These are phyloP conservation scores for Chloropsis hardwickii DNA, from an alignment of 2,113 vertebrate species.

Conservation along the genomic window DNA sequence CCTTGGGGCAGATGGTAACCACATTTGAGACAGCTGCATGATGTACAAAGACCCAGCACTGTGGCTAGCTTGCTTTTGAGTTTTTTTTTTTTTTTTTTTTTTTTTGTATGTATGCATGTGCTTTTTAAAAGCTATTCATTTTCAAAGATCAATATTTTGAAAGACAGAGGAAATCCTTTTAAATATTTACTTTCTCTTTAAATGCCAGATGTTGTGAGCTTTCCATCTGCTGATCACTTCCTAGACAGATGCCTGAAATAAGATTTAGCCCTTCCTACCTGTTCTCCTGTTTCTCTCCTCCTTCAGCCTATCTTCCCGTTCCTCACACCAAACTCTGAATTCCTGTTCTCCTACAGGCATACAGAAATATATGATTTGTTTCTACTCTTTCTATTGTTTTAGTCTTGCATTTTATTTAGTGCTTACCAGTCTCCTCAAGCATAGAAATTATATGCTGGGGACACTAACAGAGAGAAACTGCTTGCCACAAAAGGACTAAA, in stretches of 20 bases:
- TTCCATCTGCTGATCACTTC: constrained; percentile 36
- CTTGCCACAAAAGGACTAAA: not conserved
- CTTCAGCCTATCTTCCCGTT: not conserved
- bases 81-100: not conserved
- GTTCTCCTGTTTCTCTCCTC: not conserved
- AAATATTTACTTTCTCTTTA: constrained; percentile 59
- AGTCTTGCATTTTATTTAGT: not conserved
- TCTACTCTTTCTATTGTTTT: not conserved
- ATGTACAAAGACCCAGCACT: not conserved
- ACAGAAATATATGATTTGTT: not conserved
- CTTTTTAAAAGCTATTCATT: not conserved
- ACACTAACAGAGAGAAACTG: not conserved
- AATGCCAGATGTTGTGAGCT: constrained; percentile 46
- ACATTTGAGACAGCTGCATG: not conserved
- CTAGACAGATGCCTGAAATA: constrained; percentile 16
- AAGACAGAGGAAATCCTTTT: constrained; percentile 40
- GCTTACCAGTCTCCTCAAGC: not conserved
- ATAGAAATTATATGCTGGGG: not conserved
- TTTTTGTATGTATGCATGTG: not conserved
- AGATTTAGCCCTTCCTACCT: not conserved
- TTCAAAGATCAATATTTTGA: constrained; percentile 59
- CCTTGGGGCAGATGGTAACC: not conserved
- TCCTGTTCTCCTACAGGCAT: not conserved
- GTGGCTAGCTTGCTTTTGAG: not conserved
- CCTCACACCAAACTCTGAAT: not conserved